Evolutionary conservation across 2,113 vertebrate species (phyloP).

Genomic region (Fukomys damarensis): DNA sequence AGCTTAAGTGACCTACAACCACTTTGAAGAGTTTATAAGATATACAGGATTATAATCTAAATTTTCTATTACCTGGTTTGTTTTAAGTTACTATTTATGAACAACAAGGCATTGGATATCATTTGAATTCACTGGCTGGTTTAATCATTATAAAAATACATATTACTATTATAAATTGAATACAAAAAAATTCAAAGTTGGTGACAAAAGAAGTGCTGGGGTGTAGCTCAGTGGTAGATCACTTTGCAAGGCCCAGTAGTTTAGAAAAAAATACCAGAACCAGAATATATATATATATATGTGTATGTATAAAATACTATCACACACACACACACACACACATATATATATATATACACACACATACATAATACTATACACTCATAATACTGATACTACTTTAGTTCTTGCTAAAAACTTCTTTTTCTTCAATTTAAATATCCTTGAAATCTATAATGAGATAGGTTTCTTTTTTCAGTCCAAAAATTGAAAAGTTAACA

Average conservation of each 20-base stretch:
- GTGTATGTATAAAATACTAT: too few species aligned
- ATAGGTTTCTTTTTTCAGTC: not conserved
- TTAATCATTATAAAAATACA: slow-evolving; percentile 26
- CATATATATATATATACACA: too few species aligned
- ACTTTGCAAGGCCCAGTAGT: not conserved
- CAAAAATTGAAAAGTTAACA: slow-evolving; percentile 36
- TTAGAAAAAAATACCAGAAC: not conserved
- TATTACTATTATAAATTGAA: slow-evolving; percentile 10
- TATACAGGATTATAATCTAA: not conserved
- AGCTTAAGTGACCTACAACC: slow-evolving; percentile 28
- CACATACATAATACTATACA: too few species aligned
- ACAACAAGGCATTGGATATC: not conserved
- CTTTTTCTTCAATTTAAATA: not conserved
- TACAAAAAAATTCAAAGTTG: slow-evolving; percentile 6
- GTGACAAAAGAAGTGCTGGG: not conserved
- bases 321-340: too few species aligned
- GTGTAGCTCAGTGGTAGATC: not conserved
- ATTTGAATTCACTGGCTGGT: not conserved
- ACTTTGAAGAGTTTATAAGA: not conserved
- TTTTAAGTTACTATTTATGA: slow-evolving; percentile 30
- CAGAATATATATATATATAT: too few species aligned
- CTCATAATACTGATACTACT: slow-evolving; percentile 54
- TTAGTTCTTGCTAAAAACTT: slow-evolving; percentile 58
- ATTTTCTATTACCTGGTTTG: slow-evolving; percentile 7
- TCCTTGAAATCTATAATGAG: slow-evolving; percentile 45